Evolutionary conservation across 2,888 invertebrate species (phyloP).

Genomic region (Halictus ligatus): DNA sequence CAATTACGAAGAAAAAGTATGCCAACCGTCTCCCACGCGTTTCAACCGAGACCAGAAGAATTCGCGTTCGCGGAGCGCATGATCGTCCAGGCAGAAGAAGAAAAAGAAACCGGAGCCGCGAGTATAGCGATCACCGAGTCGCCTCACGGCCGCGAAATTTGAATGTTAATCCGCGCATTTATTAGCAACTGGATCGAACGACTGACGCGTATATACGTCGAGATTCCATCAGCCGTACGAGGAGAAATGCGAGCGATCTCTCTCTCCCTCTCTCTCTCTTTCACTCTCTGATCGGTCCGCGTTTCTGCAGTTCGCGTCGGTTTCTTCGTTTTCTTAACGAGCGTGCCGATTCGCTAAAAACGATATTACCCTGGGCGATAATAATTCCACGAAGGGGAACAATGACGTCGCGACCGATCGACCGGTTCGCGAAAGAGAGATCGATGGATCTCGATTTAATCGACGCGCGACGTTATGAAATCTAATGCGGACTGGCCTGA

Average conservation of each 20-base stretch:
- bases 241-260: constrained; percentile 74
- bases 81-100: not conserved
- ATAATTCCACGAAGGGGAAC: constrained; percentile 67
- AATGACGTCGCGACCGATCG: constrained; percentile 35
- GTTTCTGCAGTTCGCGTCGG: not conserved
- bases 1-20: not conserved
- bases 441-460: constrained; percentile 55
- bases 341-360: constrained; percentile 73
- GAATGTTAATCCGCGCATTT: constrained; percentile 64
- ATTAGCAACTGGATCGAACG: constrained; percentile 47
- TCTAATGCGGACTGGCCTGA: constrained; percentile 51
- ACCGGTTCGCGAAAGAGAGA: not conserved
- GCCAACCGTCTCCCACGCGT: not conserved
- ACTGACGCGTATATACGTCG: constrained; percentile 60
- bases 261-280: not conserved
- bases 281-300: not conserved
- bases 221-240: constrained; percentile 77
- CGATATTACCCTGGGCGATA: constrained; percentile 74
- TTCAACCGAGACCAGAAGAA: not conserved
- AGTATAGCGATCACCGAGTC: not conserved
- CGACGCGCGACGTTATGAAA: constrained; percentile 60
- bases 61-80: not conserved
- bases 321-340: constrained; percentile 50
- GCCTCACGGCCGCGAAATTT: constrained; percentile 52
- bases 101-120: not conserved